Evolutionary conservation across 2,113 vertebrate species (phyloP).

Genomic region (Engraulis encrasicolus): DNA sequence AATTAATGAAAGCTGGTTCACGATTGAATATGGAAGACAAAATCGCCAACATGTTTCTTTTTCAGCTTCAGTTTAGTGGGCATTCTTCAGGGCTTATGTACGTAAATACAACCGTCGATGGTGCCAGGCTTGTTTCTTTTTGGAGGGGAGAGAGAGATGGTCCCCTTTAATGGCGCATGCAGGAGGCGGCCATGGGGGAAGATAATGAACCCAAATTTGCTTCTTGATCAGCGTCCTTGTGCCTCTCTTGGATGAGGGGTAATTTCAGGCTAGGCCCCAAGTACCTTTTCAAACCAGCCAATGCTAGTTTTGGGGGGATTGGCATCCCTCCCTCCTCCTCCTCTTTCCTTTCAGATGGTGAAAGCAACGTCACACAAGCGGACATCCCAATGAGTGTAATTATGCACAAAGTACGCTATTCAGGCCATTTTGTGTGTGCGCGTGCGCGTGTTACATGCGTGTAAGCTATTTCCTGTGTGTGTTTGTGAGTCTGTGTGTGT

Average conservation of each 20-base stretch:
- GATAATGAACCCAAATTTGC: conserved; percentile 57
- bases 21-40: too few species aligned
- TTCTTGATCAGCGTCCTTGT: conserved; percentile 50
- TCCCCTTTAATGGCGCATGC: conserved; percentile 47
- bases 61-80: too few species aligned
- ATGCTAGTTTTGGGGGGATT: conserved; percentile 39
- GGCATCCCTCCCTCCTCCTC: conserved; percentile 17
- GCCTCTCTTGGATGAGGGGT: conserved; percentile 47
- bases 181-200: conserved; percentile 22
- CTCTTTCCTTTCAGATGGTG: conserved; percentile 44
- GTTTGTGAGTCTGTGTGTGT: not conserved
- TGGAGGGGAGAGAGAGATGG: conserved; percentile 16
- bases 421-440: conserved; percentile 16
- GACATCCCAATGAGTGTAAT: conserved; percentile 54
- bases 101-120: too few species aligned
- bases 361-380: conserved; percentile 47
- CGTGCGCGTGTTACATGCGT: not conserved
- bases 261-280: conserved; percentile 50
- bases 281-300: conserved; percentile 46
- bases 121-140: conserved; percentile 45
- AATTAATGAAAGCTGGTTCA: too few species aligned
- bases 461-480: not conserved
- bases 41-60: too few species aligned
- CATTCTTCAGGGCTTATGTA: too few species aligned
- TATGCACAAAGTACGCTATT: conserved; percentile 39